Evolutionary conservation across 64 coral and sea anemone genomes (phyloP), one percentile per base, ranked within the genome.

Genomic region (Montipora foliosa): DNA sequence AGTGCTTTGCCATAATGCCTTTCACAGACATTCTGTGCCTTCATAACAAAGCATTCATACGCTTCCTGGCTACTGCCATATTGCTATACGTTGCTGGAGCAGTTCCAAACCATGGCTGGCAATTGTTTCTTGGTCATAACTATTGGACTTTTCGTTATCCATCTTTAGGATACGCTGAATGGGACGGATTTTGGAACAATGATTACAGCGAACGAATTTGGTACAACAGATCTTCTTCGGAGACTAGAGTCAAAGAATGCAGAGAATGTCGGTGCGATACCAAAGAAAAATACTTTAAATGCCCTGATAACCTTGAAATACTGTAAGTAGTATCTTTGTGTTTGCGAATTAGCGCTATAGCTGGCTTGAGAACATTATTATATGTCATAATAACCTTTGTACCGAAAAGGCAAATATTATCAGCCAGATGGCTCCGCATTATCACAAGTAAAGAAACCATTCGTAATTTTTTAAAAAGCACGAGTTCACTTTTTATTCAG

Each of bases 141-240:
- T 97, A 94, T 77, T 97, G 95, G 95, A 94, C 87, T 46, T 51
- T 10, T 3, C 73, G 95, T 21, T 97, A 97, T 87, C 84, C 67
- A 9, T 48, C 51, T 4, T 79, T 94, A 22, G 90, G 80, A 16
- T 78, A 93, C 73, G 67, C 67, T 14, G 92, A 92, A 59, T 97
- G 95, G 95, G 24, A 93, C 55, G 95, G 95, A 0, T 94, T 97
- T 88, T 97, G 95, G 95, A 97, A 97, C 59, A 90, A 79, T 19
- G 0, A 81, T 13, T 57, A 58, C 68, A 79, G 76, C 74, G 95
- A 82, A 14, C 82, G 89, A 44, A 37, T 47, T 66, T 4, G 76
- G 10, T 97, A 97, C 83, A 74, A 97, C 2, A 91, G 95, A 94
- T 17, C 13, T 9, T 11, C 2, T 29, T 80, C 82, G 4, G 82